Conservation (phyloP, 2,888 invertebrate species). For the Pardosa pseudoannulata region DNA sequence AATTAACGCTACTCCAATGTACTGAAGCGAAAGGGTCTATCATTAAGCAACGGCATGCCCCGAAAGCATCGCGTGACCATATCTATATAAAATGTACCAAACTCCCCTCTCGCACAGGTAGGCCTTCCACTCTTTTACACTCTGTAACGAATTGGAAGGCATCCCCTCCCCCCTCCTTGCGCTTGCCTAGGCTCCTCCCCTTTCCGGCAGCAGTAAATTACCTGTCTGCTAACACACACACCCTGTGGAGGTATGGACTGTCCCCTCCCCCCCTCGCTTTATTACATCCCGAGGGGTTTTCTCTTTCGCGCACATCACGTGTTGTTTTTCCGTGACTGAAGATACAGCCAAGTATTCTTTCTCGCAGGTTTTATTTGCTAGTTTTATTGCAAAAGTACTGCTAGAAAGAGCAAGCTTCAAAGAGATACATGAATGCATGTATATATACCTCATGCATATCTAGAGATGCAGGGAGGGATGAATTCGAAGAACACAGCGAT, state of each 20-base stretch:
- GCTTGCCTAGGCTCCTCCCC: not conserved
- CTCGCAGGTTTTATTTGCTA: not conserved
- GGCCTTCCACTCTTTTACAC: not conserved
- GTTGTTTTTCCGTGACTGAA: not conserved
- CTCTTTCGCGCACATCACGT: not conserved
- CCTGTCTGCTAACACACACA: not conserved
- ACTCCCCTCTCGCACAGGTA: not conserved
- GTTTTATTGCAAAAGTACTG: too few species aligned
- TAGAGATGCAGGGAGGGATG: too few species aligned
- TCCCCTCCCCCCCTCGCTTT: not conserved
- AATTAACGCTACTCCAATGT: too few species aligned
- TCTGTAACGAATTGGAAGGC: not conserved
- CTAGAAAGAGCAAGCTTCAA: too few species aligned
- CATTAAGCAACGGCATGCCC: too few species aligned
- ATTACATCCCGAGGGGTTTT: not conserved
- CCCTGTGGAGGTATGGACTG: conserved; percentile 4
- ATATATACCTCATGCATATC: too few species aligned
- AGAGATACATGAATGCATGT: too few species aligned
- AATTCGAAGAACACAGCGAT: too few species aligned
- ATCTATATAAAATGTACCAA: too few species aligned
- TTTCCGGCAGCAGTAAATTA: conserved; percentile 14
- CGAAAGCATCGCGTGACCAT: too few species aligned
- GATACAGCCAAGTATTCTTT: not conserved
- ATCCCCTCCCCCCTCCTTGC: not conserved
- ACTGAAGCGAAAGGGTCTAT: too few species aligned